phyloP scores from a whole-genome alignment of 2,113 vertebrate species.

The Tychaedon coryphoeus region DNA sequence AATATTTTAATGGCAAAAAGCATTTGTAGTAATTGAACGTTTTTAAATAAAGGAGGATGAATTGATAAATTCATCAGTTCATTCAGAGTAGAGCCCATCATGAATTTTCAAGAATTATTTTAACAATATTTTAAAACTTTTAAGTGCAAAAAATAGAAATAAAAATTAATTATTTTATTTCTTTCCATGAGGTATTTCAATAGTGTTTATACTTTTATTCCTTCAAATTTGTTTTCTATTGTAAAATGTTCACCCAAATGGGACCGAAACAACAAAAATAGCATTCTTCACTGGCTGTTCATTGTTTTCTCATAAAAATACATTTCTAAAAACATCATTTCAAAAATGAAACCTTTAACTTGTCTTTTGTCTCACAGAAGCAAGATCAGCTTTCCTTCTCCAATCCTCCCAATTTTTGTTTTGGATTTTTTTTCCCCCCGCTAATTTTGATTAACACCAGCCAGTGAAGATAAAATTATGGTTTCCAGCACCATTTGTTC shows the following conservation, averaged over 20 bases:
- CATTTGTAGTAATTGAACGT: not conserved
- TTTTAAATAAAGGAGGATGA: not conserved
- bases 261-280: not conserved
- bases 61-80: not conserved
- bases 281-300: not conserved
- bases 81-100: not conserved
- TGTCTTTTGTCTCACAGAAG: not conserved
- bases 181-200: not conserved
- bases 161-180: not conserved
- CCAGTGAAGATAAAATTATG: not conserved
- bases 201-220: not conserved
- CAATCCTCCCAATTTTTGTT: not conserved
- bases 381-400: not conserved
- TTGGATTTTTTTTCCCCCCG: not conserved
- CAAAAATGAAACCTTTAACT: not conserved
- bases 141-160: fast-evolving
- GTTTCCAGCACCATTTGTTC: not conserved
- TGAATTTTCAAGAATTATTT: not conserved
- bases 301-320: not conserved
- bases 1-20: not conserved
- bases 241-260: not conserved
- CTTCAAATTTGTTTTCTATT: not conserved
- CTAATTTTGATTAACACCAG: not conserved
- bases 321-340: not conserved
- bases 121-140: not conserved